Conservation (phyloP, 2,888 invertebrate genomes). For the Leptinotarsa rubiginosa region DNA sequence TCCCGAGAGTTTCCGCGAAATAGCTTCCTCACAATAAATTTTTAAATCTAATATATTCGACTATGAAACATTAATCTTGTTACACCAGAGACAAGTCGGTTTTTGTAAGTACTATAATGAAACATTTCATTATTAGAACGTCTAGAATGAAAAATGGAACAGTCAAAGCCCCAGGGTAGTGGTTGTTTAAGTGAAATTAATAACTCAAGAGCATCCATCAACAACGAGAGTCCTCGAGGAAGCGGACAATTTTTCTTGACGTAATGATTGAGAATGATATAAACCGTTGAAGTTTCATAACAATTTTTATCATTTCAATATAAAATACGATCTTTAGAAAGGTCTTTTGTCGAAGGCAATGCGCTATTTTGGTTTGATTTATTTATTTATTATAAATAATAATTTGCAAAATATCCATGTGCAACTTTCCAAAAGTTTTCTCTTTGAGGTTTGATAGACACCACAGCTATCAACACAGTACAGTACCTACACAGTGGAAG, state of each 20-base stretch:
- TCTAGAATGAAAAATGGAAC: conserved; percentile 31
- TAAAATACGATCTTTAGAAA: neutral
- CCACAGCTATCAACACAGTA: no score
- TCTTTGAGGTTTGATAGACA: no score
- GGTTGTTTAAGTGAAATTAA: conserved; percentile 18
- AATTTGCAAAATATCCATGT: no score
- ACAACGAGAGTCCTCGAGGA: conserved; percentile 1
- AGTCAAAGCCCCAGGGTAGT: conserved; percentile 3
- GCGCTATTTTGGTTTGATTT: no score
- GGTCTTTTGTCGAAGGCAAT: no score
- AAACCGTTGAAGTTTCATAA: neutral
- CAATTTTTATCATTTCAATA: neutral
- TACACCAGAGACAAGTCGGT: conserved; percentile 28
- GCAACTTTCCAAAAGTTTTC: no score
- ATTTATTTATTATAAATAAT: no score
- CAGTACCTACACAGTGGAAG: no score
- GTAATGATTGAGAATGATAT: neutral
- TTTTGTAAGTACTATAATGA: conserved; percentile 34
- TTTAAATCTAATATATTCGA: conserved; percentile 31
- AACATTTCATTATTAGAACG: conserved; percentile 35
- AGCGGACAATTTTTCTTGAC: neutral
- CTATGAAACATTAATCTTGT: conserved; percentile 34
- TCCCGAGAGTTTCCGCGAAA: neutral
- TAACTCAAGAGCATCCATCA: conserved; percentile 8
- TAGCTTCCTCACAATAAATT: conserved; percentile 30